Evolutionary conservation across 2,113 vertebrate species (phyloP).

Genomic region (Bubo bubo): DNA sequence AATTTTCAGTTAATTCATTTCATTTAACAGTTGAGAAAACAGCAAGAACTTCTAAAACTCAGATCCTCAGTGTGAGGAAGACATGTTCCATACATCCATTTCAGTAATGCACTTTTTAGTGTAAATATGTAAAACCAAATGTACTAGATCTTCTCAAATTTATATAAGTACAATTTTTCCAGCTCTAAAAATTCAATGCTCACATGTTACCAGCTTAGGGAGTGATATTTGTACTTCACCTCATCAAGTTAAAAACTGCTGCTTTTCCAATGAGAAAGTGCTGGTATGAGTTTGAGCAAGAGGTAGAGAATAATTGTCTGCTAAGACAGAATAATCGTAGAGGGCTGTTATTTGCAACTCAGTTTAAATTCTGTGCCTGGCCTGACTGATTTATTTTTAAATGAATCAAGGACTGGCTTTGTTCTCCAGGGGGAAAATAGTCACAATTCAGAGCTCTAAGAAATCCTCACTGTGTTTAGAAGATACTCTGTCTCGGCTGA

Average conservation of each 20-base stretch:
- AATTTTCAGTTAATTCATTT: background rate
- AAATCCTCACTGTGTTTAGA: fast-evolving
- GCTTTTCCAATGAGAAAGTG: background rate
- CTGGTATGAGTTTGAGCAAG: background rate
- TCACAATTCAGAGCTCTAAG: background rate
- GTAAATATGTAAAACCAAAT: background rate
- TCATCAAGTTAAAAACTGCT: background rate
- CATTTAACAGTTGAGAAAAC: background rate
- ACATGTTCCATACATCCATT: background rate
- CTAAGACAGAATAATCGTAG: background rate
- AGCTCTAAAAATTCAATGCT: background rate
- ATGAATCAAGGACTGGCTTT: background rate
- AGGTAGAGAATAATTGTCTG: background rate
- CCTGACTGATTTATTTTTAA: background rate
- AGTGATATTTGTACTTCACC: background rate
- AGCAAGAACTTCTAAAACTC: background rate
- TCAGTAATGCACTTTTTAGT: too few relatives aligned
- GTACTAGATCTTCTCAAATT: background rate
- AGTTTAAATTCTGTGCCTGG: background rate
- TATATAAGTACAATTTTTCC: fast-evolving
- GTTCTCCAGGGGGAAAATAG: background rate
- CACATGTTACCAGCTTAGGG: background rate
- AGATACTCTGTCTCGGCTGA: background rate
- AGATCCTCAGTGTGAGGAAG: background rate
- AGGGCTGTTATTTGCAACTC: background rate